Conservation (phyloP, 2,113 vertebrate species). For the Excalfactoria chinensis region DNA sequence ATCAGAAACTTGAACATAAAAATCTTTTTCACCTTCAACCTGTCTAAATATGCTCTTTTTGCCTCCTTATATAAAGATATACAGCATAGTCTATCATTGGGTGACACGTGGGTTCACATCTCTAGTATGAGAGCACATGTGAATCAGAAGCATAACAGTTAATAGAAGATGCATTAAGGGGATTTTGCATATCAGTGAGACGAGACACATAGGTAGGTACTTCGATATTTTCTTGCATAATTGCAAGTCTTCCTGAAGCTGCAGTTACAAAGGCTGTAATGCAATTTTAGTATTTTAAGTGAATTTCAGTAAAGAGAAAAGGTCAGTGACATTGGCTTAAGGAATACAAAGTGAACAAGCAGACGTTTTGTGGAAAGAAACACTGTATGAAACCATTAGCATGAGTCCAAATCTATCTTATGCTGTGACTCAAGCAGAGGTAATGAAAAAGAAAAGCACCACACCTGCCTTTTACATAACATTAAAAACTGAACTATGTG, state of each 20-base stretch:
- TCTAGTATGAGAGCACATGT: not conserved
- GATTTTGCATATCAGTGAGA: not conserved
- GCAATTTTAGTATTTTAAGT: not conserved
- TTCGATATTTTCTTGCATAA: slow-evolving; percentile 9
- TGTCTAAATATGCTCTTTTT: slow-evolving; percentile 41
- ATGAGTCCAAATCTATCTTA: not conserved
- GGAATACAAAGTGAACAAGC: not conserved
- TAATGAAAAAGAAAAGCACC: not conserved
- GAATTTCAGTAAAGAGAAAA: not conserved
- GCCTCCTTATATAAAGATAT: not conserved
- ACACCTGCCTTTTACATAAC: not conserved
- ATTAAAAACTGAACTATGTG: not conserved
- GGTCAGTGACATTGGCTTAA: not conserved
- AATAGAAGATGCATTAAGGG: not conserved
- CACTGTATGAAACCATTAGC: not conserved
- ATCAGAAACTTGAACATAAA: slow-evolving; percentile 55
- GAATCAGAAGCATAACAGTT: not conserved
- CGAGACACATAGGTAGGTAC: not conserved
- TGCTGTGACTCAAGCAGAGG: not conserved
- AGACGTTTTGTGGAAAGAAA: not conserved
- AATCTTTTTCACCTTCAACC: slow-evolving; percentile 38
- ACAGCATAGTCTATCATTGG: not conserved
- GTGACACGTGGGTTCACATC: not conserved
- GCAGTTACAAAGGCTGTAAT: slow-evolving; percentile 27
- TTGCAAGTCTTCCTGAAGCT: slow-evolving; percentile 26